These are phyloP conservation scores for Melipona quadrifasciata DNA, from an alignment of 1,140 invertebrate genomes.

Conservation along the genomic window DNA sequence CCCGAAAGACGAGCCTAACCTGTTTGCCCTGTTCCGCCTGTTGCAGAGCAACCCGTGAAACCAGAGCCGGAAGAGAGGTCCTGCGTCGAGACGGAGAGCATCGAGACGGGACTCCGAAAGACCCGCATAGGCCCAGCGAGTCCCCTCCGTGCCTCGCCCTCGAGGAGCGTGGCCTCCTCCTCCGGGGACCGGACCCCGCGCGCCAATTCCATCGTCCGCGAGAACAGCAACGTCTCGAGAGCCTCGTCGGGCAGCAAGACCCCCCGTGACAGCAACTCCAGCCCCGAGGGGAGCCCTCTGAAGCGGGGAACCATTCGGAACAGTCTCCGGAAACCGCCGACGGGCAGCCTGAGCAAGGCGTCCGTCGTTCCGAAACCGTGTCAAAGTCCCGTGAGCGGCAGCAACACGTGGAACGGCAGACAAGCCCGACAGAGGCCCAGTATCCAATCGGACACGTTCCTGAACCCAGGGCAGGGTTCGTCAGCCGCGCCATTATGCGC, in stretches of 20 bases:
- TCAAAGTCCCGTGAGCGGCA: slow-evolving; percentile 72
- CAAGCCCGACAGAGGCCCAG: slow-evolving; percentile 83
- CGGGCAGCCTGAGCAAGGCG: slow-evolving; percentile 79
- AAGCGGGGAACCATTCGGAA: slow-evolving; percentile 70
- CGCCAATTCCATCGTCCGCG: slow-evolving; percentile 81
- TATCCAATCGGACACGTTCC: slow-evolving; percentile 86
- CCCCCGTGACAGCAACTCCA: slow-evolving; percentile 76
- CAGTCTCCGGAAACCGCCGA: slow-evolving; percentile 77
- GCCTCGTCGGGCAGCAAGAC: slow-evolving; percentile 72
- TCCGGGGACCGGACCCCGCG: slow-evolving; percentile 77
- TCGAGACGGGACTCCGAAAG: slow-evolving; percentile 86
- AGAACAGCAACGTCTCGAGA: slow-evolving; percentile 82
- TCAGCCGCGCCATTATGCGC: slow-evolving; percentile 31
- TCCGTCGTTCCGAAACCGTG: slow-evolving; percentile 63
- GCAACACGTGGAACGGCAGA: slow-evolving; percentile 88
- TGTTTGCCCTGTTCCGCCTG: background rate
- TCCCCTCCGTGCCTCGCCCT: slow-evolving; percentile 83
- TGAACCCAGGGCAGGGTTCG: slow-evolving; percentile 75
- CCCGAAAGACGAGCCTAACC: background rate
- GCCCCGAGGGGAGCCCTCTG: slow-evolving; percentile 76
- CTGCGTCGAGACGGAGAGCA: slow-evolving; percentile 85
- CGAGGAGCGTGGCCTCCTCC: slow-evolving; percentile 77
- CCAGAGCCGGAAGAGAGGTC: slow-evolving; percentile 79
- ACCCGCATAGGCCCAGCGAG: slow-evolving; percentile 77
- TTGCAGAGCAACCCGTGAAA: slow-evolving; percentile 77